Conservation (phyloP, 2,888 invertebrate species). For the Lordiphosa fenestrarum region DNA sequence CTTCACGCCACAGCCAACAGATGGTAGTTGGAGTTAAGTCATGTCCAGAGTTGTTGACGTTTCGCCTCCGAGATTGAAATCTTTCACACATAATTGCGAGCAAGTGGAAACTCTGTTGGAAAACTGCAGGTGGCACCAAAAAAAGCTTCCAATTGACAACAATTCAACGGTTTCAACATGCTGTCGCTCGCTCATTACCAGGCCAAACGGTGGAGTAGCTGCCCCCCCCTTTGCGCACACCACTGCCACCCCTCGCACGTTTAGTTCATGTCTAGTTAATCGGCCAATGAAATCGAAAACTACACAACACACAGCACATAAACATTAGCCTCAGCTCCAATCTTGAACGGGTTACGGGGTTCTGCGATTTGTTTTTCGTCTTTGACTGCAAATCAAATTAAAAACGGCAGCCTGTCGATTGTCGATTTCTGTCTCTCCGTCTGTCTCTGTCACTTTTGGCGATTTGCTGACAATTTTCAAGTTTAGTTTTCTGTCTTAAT, state of each 20-base stretch:
- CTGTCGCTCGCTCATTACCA: slow-evolving; percentile 10
- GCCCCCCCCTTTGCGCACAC: neutral
- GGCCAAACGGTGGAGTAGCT: neutral
- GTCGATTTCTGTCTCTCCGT: slow-evolving; percentile 22
- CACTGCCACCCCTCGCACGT: slow-evolving; percentile 9
- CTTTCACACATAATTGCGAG: slow-evolving; percentile 26
- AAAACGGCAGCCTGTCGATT: slow-evolving; percentile 46
- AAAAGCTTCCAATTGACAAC: slow-evolving; percentile 30
- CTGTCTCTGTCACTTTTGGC: slow-evolving; percentile 56
- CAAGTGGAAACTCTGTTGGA: slow-evolving; percentile 19
- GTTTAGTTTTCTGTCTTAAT: slow-evolving; percentile 67
- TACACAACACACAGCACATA: slow-evolving; percentile 19
- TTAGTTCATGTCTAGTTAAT: slow-evolving; percentile 42
- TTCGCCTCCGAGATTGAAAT: slow-evolving; percentile 30
- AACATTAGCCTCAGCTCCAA: slow-evolving; percentile 16
- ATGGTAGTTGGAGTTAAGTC: slow-evolving; percentile 24
- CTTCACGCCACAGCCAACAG: slow-evolving; percentile 31
- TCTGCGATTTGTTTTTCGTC: slow-evolving; percentile 21
- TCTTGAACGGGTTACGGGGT: slow-evolving; percentile 8
- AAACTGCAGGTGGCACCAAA: slow-evolving; percentile 54
- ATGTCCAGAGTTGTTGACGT: slow-evolving; percentile 33
- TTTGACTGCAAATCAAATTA: slow-evolving; percentile 59
- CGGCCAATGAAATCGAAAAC: slow-evolving; percentile 59
- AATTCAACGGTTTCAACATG: slow-evolving; percentile 14
- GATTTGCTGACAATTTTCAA: slow-evolving; percentile 61